Base-by-base conservation (phyloP, 2,113 vertebrate species). In the Notarius quadriscutis region DNA sequence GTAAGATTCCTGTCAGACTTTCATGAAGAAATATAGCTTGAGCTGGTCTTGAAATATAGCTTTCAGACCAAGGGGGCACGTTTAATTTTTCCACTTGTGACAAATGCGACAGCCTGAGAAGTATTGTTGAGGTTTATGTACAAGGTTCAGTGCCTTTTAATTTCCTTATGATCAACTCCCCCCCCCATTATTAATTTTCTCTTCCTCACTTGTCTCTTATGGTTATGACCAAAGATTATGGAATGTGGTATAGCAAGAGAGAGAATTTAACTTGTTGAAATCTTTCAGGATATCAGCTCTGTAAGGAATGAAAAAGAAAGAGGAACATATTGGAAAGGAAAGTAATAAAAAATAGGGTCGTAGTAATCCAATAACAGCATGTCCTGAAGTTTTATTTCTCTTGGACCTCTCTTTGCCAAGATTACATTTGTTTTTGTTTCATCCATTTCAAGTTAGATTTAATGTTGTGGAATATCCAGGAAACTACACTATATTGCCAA, bases 71-170 rank as follows among this genome's bases (percentile, higher is more conserved):
- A 87, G 17, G 51, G 20, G 75, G 25, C 79, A 55, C 83, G 0
- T 34, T 83, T 62, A 89, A 89, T 92, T 93, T 93, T 94, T 94
- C 92, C 94, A 92, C 93, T 90, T 81, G 89, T 90, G 91, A 83
- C 89, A 27, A 87, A 89, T 90, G 86, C 89, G 89, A 87, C 89
- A 34, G 87, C 88, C 71, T 90, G 90, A 91, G 90, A 89, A 93
- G 93, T 93, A 92, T 89, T 93, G 91, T 93, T 90, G 90, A 94
- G 94, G 93, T 95, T 94, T 94, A 93, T 95, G 93, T 93, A 93
- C 92, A 94, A 93, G 93, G 91, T 94, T 94, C 93, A 92, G 90
- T 94, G 92, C 84, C 8, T 74, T 74, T 74, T 74, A 74, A 74
- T 48, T 74, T 41, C 71, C 30, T 20, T 74, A 74, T 48, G 18